Conservation (phyloP, 2,797 vertebrate species). For the Leucoraja ocellata region DNA sequence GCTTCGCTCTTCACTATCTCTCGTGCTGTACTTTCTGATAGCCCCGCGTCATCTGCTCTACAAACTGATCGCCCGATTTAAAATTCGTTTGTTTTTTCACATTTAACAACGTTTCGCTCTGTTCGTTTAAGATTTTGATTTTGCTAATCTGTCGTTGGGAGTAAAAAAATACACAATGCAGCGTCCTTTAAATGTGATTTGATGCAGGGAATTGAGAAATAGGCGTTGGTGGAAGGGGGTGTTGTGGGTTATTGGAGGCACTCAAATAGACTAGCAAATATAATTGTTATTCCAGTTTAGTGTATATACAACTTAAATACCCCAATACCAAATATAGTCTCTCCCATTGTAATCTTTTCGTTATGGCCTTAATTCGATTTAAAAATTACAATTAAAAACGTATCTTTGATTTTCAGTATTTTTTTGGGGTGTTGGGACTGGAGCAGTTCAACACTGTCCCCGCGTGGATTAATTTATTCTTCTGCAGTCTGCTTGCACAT, state of each 20-base stretch:
- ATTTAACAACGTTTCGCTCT: neutral
- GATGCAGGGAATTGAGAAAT: neutral
- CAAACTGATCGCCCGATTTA: neutral
- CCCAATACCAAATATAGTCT: neutral
- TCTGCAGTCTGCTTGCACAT: neutral
- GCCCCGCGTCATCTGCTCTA: neutral
- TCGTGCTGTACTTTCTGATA: neutral
- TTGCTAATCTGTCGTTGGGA: neutral
- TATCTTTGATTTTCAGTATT: neutral
- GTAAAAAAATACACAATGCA: too few species aligned
- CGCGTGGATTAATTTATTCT: conserved; percentile 33
- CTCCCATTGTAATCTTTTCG: too few species aligned
- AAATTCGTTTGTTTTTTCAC: neutral
- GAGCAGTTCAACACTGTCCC: conserved; percentile 34
- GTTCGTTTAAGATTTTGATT: neutral
- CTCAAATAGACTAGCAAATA: neutral
- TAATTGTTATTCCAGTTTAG: neutral
- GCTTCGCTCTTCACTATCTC: neutral
- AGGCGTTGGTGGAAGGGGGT: too few species aligned
- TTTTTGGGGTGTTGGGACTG: neutral
- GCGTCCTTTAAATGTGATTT: conserved; percentile 1
- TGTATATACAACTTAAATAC: neutral
- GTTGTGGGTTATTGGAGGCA: too few species aligned
- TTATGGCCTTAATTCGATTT: neutral
- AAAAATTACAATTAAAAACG: neutral